Base-by-base conservation (phyloP, 2,797 vertebrate species). In the Cirrhinus mrigala region DNA sequence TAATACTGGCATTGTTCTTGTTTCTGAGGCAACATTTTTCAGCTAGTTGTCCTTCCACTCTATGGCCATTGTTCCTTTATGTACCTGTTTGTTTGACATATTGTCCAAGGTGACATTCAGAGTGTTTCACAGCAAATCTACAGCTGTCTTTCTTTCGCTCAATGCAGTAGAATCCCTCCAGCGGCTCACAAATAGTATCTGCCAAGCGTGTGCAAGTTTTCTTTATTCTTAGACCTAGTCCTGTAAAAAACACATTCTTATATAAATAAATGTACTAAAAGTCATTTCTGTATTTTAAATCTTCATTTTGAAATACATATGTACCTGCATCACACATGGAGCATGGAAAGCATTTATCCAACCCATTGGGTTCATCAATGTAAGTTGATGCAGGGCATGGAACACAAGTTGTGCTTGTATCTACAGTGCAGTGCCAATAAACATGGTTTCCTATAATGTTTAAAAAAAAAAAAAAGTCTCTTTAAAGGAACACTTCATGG, bases 1-100 rank as follows among this genome's bases (percentile, higher is more conserved):
- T 24, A 37, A 2, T 27, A 15, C 11, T 52, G 48, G 9, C 24
- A 24, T 48, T 24, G 12, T 48, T 69, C 33, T 46, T 6, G 11
- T 44, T 3, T 73, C 7, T 20, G 14, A 73, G n/a, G 52, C 16
- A 29, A 6, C 15, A 16, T 29, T 24, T 73, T 48, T 18, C n/a
- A 74, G 14, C 14, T 73, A 48, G 11, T 7, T 15, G 6, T 16
- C n/a, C 6, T 73, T 15, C 40, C 5, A 71, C 3, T 71, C 1
- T 16, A 15, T 74, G 46, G 8, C 44, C 0, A 48, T 73, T 73
- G 6, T 71, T 29, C 6, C 50, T 52, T 2, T 54, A 33, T 16
- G 66, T 33, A 93, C 93, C 93, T 64, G n/a, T 56, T 1, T 83
- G 40, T 22, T 37, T 84, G 70, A 93, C 90, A 56, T 88, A 92